phyloP scores from a whole-genome alignment of 2,113 vertebrate species.

The Eublepharis macularius region DNA sequence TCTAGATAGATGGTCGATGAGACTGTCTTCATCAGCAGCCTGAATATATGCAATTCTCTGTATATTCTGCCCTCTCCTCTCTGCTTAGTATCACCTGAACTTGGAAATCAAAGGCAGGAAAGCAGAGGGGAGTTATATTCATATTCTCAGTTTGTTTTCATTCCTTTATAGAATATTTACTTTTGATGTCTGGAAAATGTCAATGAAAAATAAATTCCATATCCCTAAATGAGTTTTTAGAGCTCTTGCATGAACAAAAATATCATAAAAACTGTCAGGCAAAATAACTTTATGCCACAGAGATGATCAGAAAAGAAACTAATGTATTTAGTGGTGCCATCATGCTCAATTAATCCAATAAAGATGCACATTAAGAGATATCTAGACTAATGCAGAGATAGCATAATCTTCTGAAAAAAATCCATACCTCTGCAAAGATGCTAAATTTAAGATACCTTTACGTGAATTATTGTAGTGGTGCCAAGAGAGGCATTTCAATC shows the following conservation, averaged over 20 bases:
- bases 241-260: neutral
- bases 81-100: neutral
- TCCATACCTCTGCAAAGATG: neutral
- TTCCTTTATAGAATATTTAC: neutral
- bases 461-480: neutral
- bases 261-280: neutral
- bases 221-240: neutral
- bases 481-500: neutral
- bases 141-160: neutral
- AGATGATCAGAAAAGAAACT: neutral
- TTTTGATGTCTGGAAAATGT: neutral
- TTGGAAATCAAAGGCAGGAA: neutral
- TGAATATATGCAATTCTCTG: neutral
- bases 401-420: neutral
- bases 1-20: neutral
- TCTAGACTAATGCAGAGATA: neutral
- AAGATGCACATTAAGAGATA: neutral
- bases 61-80: neutral
- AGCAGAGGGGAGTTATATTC: neutral
- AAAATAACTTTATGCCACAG: neutral
- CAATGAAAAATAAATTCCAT: neutral
- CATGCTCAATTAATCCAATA: neutral
- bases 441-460: neutral
- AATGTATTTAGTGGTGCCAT: neutral
- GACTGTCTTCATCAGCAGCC: neutral